Conservation (phyloP, 2,888 invertebrate genomes). For the Geophilus truncorum region DNA sequence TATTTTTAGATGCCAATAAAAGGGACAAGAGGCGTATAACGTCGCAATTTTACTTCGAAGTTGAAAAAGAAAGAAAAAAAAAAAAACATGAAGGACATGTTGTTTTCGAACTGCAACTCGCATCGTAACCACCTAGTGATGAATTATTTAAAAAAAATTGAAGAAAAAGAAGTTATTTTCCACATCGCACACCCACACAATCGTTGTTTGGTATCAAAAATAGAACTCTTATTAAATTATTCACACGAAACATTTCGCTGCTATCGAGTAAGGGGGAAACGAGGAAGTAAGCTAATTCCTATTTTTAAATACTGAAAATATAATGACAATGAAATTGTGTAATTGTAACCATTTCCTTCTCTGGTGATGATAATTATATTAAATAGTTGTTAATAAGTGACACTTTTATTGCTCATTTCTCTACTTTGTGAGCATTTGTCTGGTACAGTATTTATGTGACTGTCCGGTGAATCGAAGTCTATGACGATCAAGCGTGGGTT, state of each 20-base stretch:
- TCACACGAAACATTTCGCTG: neutral
- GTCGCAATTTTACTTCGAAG: too few relatives aligned
- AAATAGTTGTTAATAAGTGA: too few relatives aligned
- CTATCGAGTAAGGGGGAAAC: neutral
- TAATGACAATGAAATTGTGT: neutral
- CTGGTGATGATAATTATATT: neutral
- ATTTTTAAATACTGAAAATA: neutral
- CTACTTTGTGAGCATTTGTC: too few relatives aligned
- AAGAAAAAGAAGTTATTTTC: neutral
- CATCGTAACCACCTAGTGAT: neutral
- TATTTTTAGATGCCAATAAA: conserved; percentile 9
- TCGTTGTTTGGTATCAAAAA: neutral
- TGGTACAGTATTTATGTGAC: too few relatives aligned
- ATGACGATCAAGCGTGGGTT: too few relatives aligned
- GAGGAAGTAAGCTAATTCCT: neutral
- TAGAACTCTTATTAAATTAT: neutral
- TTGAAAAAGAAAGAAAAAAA: too few relatives aligned
- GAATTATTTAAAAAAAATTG: neutral
- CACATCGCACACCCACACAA: neutral
- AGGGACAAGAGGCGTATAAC: neutral
- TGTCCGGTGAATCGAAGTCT: too few relatives aligned
- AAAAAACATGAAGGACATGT: neutral
- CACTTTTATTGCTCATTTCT: too few relatives aligned
- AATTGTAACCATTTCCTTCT: neutral
- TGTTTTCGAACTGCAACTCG: neutral